Percentiles rank a stretch among this genome's conserved stretches.
Evolutionary conservation across 2,888 invertebrate species (phyloP).

Genomic region (Coremacera marginata): DNA sequence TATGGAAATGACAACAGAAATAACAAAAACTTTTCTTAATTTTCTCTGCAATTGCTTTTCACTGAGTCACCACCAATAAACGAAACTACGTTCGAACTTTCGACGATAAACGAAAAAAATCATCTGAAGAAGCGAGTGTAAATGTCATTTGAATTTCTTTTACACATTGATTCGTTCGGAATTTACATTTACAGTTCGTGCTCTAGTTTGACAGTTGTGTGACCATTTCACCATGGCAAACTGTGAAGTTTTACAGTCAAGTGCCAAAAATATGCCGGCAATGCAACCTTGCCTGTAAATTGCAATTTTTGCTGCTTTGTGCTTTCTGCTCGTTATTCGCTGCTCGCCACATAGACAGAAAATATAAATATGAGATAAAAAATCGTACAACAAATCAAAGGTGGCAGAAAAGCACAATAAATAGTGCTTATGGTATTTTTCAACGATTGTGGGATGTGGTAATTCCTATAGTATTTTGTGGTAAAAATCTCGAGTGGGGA

Average conservation of each 20-base stretch:
- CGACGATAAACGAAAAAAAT: not conserved
- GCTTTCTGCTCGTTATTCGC: not conserved
- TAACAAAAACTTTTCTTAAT: conserved; percentile 14
- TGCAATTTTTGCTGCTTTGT: not conserved
- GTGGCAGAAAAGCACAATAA: too few relatives aligned
- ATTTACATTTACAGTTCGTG: not conserved
- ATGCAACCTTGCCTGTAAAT: not conserved
- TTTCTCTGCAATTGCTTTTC: conserved; percentile 36
- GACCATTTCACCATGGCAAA: not conserved
- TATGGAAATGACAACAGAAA: not conserved
- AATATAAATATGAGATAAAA: not conserved
- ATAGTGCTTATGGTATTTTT: too few relatives aligned
- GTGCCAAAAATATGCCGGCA: not conserved
- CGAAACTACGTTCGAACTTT: not conserved
- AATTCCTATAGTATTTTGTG: too few relatives aligned
- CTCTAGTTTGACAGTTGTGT: not conserved
- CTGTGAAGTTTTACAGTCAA: not conserved
- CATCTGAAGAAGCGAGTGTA: conserved; percentile 8
- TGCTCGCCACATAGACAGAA: conserved; percentile 33
- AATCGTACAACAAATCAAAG: not conserved
- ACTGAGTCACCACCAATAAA: conserved; percentile 50
- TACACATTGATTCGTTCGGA: not conserved
- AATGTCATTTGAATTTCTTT: conserved; percentile 17
- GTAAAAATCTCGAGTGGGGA: too few relatives aligned
- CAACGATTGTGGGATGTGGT: too few relatives aligned